Evolutionary conservation across 2,888 invertebrate species (phyloP), one percentile per base, ranked within the genome.

Genomic region (Gryllus longicercus): DNA sequence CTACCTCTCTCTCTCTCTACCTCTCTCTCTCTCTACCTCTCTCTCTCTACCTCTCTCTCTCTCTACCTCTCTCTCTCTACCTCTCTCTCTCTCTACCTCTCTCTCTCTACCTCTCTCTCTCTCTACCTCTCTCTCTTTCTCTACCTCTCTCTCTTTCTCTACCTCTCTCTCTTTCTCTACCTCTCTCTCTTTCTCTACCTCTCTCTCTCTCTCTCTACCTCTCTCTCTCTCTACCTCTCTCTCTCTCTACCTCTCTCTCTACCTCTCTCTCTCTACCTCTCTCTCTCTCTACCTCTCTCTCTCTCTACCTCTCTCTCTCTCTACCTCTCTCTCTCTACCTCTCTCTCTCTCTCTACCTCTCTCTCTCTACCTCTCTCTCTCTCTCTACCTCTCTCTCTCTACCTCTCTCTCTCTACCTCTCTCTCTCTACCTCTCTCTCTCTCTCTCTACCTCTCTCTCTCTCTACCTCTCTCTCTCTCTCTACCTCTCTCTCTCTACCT

Each of bases 221-320:
- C 51, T 11, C 12, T 51, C 51, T 14, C 11, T 51, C 51, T n/a
- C n/a, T n/a, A 51, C 1, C 51, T 16, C 11, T 51, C 51, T 11
- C 16, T 51, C 51, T 51, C 16, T 51, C 11, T 51, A 14, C 1
- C 1, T 18, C 63, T 16, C 63, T 11, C n/a, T 16, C 63, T n/a
- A n/a, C n/a, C n/a, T n/a, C n/a, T n/a, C n/a, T n/a, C n/a, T 16
- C 75, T 75, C 75, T 75, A 18, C n/a, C 11, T 75, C 75, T 75
- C 2, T 2, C 11, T 75, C n/a, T 75, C 75, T 75, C 12, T 75
- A 18, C 11, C 21, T 23, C 75, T 51, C 11, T 21, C n/a, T n/a
- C n/a, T n/a, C n/a, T 51, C 51, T 51, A 51, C 16, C 2, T 51
- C 12, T 51, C 16, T 51, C 51, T 51, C 51, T 51, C 16, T 14